Conservation (phyloP, 2,113 vertebrate genomes). For the Lota lota region DNA sequence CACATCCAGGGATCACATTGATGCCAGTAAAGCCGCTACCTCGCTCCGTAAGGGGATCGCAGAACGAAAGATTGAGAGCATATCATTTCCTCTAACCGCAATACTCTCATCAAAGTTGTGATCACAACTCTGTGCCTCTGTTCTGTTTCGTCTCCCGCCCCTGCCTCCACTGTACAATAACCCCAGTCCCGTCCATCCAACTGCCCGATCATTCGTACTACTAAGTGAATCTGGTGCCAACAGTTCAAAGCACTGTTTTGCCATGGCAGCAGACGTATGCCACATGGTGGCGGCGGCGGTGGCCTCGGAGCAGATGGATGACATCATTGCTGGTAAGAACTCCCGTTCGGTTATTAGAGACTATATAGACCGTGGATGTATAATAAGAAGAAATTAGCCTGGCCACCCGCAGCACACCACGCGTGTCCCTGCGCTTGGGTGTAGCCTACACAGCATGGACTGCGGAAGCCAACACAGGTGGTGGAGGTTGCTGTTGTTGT, state of each 20-base stretch:
- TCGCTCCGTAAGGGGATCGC: conserved; percentile 30
- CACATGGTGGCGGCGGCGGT: conserved; percentile 85
- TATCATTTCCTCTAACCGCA: background rate
- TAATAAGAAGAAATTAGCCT: no score
- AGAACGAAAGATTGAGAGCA: conserved; percentile 37
- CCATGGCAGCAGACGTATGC: conserved; percentile 85
- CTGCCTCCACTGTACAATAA: background rate
- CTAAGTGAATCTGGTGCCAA: conserved; percentile 8
- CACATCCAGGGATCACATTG: conserved; percentile 53
- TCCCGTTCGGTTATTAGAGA: conserved; percentile 40
- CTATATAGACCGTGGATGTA: background rate
- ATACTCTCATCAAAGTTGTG: background rate
- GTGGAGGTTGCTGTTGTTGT: background rate
- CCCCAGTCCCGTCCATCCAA: conserved; percentile 4
- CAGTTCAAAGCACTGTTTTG: conserved; percentile 16
- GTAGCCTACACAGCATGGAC: no score
- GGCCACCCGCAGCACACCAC: conserved; percentile 2
- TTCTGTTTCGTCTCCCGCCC: conserved; percentile 13
- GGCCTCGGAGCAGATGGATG: conserved; percentile 90
- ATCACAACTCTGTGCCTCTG: conserved; percentile 12
- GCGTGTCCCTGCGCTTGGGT: background rate
- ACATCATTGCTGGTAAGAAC: conserved; percentile 87
- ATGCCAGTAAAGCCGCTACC: conserved; percentile 44
- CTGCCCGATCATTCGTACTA: background rate
- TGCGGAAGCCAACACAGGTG: no score